Percentiles rank a stretch among this genome's conserved stretches.
Conservation (phyloP, 1,140 invertebrate species). For the Oppia nitens region DNA sequence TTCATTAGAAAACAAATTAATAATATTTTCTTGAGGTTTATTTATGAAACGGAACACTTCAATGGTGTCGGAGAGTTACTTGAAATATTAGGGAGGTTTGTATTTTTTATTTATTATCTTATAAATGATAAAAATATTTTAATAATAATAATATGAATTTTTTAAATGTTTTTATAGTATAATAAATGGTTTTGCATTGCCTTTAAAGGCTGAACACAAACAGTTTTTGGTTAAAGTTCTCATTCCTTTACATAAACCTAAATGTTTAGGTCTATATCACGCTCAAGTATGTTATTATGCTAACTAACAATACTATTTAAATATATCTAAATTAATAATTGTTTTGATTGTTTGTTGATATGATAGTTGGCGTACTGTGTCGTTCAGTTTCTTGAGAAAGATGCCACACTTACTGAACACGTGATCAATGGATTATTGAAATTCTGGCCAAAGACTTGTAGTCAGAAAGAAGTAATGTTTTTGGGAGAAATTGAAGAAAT, state of each 20-base stretch:
- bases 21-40: constrained; percentile 95
- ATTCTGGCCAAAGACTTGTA: constrained; percentile 98
- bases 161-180: constrained; percentile 39
- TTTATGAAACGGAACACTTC: constrained; percentile 99
- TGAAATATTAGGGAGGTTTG: constrained; percentile 76
- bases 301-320: background rate
- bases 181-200: constrained; percentile 96
- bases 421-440: constrained; percentile 90
- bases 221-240: constrained; percentile 90
- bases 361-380: constrained; percentile 89
- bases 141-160: no score
- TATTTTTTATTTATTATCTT: no score
- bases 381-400: constrained; percentile 99
- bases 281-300: constrained; percentile 28
- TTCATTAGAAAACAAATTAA: constrained; percentile 99
- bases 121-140: no score
- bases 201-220: constrained; percentile 90
- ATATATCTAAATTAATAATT: background rate
- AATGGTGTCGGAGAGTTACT: constrained; percentile 96
- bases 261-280: constrained; percentile 81
- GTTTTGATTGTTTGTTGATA: background rate
- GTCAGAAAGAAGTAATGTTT: constrained; percentile 98
- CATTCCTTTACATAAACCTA: constrained; percentile 93
- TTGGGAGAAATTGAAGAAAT: constrained; percentile 94
- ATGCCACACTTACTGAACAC: constrained; percentile 76